Evolutionary conservation across 1,140 invertebrate genomes (phyloP).

Genomic region (Rhizoglyphus robini): DNA sequence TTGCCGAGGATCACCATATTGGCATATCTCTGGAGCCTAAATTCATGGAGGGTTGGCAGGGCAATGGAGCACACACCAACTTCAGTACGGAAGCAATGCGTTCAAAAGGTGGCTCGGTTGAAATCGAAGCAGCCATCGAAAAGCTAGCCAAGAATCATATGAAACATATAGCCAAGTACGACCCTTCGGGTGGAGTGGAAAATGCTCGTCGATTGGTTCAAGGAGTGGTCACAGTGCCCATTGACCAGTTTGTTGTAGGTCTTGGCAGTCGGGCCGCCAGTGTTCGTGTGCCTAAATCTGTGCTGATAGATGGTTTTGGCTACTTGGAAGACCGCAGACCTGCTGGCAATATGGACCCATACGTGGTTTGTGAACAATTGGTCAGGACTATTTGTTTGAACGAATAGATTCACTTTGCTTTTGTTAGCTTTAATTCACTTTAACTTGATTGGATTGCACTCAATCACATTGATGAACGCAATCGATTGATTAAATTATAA

Average conservation of each 20-base stretch:
- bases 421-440: too few relatives aligned
- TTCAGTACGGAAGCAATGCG: constrained; percentile 81
- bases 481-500: too few relatives aligned
- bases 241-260: constrained; percentile 39
- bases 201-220: constrained; percentile 66
- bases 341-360: constrained; percentile 85
- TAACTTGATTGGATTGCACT: too few relatives aligned
- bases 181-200: constrained; percentile 59
- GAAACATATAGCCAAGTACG: constrained; percentile 76
- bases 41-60: constrained; percentile 77
- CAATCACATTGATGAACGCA: too few relatives aligned
- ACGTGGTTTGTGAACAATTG: constrained; percentile 55
- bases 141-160: constrained; percentile 64
- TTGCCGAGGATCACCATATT: constrained; percentile 82
- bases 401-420: too few relatives aligned
- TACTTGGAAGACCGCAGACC: constrained; percentile 88
- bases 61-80: constrained; percentile 72
- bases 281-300: constrained; percentile 38
- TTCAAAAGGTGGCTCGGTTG: constrained; percentile 51
- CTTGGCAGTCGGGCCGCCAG: constrained; percentile 41
- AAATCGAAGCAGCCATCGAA: constrained; percentile 41
- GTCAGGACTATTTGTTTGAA: constrained; percentile 52
- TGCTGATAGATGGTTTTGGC: constrained; percentile 60
- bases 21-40: constrained; percentile 76
- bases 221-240: neutral